Evolutionary conservation across 2,888 invertebrate genomes (phyloP).

Genomic region (Omphaloscelis lunosa): DNA sequence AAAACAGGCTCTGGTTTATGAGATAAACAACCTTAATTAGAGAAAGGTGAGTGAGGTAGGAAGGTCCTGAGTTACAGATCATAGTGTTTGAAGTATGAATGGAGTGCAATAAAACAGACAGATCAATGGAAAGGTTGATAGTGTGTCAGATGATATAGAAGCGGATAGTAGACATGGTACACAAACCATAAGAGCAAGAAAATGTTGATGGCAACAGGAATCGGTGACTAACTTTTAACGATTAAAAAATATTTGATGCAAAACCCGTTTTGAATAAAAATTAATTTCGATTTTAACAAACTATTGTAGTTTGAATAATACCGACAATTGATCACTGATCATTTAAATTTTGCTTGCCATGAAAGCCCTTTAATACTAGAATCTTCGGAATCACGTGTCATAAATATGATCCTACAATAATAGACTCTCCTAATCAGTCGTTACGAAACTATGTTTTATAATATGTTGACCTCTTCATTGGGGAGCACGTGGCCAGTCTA

Average conservation of each 20-base stretch:
- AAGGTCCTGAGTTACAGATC: no score
- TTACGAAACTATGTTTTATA: constrained; percentile 1
- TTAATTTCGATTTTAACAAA: neutral
- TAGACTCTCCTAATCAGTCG: neutral
- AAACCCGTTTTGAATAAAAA: neutral
- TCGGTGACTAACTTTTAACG: neutral
- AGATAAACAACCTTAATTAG: no score
- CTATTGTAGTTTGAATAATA: neutral
- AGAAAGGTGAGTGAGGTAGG: no score
- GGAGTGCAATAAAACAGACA: neutral
- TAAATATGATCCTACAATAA: neutral
- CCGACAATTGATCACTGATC: neutral
- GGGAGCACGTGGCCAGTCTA: constrained; percentile 3
- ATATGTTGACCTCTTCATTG: constrained; percentile 26
- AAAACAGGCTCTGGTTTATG: no score
- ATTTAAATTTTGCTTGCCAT: neutral
- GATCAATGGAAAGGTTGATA: neutral
- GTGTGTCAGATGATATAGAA: neutral
- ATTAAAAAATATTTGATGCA: neutral
- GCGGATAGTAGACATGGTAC: neutral
- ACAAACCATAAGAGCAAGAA: neutral
- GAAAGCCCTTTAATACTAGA: neutral
- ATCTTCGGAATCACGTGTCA: neutral
- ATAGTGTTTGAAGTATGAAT: neutral
- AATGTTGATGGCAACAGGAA: neutral